Evolutionary conservation across 2,888 invertebrate species (phyloP), one percentile per base, ranked within the genome.

Genomic region (Amiota communis): DNA sequence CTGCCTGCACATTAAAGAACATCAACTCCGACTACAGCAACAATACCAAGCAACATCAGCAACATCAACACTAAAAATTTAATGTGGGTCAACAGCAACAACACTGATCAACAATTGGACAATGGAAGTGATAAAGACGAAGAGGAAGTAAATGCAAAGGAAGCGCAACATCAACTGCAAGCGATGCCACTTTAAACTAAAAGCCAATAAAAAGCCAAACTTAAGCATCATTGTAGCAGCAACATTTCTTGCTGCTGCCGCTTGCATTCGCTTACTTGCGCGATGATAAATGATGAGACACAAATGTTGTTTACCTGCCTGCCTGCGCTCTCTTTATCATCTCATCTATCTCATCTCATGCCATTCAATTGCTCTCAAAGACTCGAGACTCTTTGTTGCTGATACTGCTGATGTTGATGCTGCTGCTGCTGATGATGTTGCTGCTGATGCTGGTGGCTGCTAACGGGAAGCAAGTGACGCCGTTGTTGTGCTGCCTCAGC

Each of bases 261-360:
- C 36, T 36, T 36, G 36, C 36, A 6, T 36, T 36, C 36, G 36
- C 53, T 13, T 1, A 53, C 53, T 13, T 15, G 59, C 59, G 11
- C 59, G 59, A 59, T 59, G 59, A 59, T 59, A 59, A 59, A 59
- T 59, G 59, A 59, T 59, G 59, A 59, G 59, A 59, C 17, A 59
- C 59, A 59, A 15, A 36, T 36, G 36, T 36, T 36, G 36, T 36
- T 36, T 36, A 36, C 36, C 36, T 36, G 36, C 36, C 36, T 36
- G 36, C 36, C 36, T 36, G 36, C 36, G 36, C 36, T 36, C 36
- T 36, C 36, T 36, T 36, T 6, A 36, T 36, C 36, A 36, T 6
- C 36, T 6, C 36, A 36, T 36, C 36, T 36, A 36, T 36, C 4
- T 36, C 36, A 36, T 36, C 36, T 36, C 36, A 36, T 36, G 36